Conservation (phyloP, 2,797 vertebrate genomes). For the Nyctalus aviator region DNA sequence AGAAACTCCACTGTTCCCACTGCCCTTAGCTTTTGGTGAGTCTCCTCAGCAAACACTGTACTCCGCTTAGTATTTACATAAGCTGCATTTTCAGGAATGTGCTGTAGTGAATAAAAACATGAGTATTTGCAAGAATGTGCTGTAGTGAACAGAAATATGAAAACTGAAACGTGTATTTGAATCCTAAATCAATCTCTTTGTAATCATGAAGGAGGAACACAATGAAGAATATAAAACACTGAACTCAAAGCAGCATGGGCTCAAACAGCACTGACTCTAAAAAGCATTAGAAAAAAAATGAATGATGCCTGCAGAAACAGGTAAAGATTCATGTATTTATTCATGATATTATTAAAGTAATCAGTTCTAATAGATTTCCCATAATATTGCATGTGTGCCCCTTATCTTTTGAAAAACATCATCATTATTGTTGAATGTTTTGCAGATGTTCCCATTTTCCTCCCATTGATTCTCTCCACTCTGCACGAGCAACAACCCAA, state of each 20-base stretch:
- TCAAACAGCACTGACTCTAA: not conserved
- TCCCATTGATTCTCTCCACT: not conserved
- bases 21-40: not conserved
- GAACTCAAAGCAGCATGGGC: not conserved
- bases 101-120: not conserved
- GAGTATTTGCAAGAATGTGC: not conserved
- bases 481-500: not conserved
- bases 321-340: not conserved
- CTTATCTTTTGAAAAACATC: not conserved
- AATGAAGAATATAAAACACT: not conserved
- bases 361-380: not conserved
- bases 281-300: not conserved
- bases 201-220: not conserved
- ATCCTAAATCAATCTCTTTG: not conserved
- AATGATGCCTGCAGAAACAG: not conserved
- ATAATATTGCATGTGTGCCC: not conserved
- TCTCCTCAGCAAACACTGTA: not conserved
- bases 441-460: not conserved
- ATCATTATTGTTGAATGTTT: not conserved
- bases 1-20: not conserved
- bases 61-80: not conserved
- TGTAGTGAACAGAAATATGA: not conserved
- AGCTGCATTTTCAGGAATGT: not conserved
- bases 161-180: not conserved
- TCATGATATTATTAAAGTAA: not conserved